Evolutionary conservation across 2,113 vertebrate species (phyloP).

Genomic region (Fregata magnificens): DNA sequence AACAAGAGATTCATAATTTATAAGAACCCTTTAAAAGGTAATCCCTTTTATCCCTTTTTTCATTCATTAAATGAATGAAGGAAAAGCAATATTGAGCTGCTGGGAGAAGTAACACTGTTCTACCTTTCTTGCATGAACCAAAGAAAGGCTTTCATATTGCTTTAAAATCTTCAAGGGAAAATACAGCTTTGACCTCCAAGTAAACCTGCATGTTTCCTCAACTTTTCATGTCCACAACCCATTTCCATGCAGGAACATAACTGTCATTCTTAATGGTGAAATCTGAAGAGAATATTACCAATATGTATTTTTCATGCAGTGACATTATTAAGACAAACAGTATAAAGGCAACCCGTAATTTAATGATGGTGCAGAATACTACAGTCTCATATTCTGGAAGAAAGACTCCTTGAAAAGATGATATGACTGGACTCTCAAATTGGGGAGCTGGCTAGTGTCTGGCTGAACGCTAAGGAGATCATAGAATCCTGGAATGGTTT

Average conservation of each 20-base stretch:
- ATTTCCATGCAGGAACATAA: neutral
- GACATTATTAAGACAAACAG: neutral
- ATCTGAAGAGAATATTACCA: neutral
- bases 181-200: neutral
- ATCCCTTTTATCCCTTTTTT: neutral
- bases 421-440: neutral
- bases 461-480: neutral
- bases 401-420: too few relatives aligned
- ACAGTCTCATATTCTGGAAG: neutral
- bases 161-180: neutral
- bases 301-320: neutral
- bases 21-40: neutral
- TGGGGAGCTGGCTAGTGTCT: neutral
- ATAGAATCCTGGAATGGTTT: neutral
- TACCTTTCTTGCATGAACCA: neutral
- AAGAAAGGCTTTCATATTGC: neutral
- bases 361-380: neutral
- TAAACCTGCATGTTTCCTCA: neutral
- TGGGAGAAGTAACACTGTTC: neutral
- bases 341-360: neutral
- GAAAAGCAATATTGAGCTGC: neutral
- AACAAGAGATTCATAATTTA: neutral
- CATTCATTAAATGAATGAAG: neutral
- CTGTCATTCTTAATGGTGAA: neutral
- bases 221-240: neutral